phyloP scores from a whole-genome alignment of 2,113 vertebrate genomes.

The Hemichromis elongatus region DNA sequence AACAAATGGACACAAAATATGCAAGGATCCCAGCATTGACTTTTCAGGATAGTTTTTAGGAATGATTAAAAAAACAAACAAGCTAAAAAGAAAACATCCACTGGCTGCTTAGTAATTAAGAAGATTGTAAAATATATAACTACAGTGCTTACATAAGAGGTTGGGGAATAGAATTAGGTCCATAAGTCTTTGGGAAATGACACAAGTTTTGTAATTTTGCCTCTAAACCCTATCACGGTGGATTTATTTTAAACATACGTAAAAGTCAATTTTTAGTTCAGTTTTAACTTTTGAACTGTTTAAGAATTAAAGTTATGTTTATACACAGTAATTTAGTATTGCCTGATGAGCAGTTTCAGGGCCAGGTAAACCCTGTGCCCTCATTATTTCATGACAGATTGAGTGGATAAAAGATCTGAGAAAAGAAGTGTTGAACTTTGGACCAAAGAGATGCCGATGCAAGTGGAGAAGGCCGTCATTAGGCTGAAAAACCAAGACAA shows the following conservation, averaged over 20 bases:
- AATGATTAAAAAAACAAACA: neutral
- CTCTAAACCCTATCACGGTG: neutral
- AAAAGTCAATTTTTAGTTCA: neutral
- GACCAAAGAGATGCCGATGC: neutral
- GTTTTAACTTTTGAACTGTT: neutral
- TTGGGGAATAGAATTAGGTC: neutral
- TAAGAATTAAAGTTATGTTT: neutral
- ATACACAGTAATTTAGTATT: neutral
- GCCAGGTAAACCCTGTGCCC: neutral
- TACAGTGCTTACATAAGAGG: neutral
- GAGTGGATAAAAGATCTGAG: neutral
- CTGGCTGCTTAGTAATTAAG: neutral
- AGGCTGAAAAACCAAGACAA: neutral
- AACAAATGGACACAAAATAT: neutral
- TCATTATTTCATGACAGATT: neutral
- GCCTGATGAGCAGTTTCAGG: neutral
- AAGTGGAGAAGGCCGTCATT: neutral
- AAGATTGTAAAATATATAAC: neutral
- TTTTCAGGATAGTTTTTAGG: no score
- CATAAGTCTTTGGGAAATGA: neutral
- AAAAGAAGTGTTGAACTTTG: neutral
- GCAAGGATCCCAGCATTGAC: neutral
- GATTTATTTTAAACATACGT: neutral
- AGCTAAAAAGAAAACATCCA: neutral
- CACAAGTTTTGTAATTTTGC: neutral